Conservation (phyloP, 2,888 invertebrate genomes). For the Nomada fabriciana region DNA sequence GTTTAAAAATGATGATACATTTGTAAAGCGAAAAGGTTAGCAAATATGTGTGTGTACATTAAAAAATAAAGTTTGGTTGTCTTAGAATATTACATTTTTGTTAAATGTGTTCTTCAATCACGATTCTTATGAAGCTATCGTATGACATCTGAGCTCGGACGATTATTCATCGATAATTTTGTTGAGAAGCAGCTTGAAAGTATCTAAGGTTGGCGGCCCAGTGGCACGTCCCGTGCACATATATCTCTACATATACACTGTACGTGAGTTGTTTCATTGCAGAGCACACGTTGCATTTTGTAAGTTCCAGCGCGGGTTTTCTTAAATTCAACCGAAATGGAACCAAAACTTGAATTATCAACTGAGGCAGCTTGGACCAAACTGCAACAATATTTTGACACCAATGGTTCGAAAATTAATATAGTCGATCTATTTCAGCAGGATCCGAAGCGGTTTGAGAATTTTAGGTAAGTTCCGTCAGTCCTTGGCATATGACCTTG, state of each 20-base stretch:
- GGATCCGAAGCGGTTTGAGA: constrained; percentile 93
- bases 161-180: constrained; percentile 9
- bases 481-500: constrained; percentile 76
- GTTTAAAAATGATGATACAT: background rate
- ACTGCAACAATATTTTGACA: constrained; percentile 90
- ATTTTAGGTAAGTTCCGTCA: constrained; percentile 90
- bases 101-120: background rate
- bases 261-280: background rate
- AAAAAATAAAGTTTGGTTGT: background rate
- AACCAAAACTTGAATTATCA: constrained; percentile 85
- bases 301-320: constrained; percentile 22
- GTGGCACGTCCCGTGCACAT: background rate
- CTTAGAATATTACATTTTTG: background rate
- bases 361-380: constrained; percentile 90
- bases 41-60: background rate
- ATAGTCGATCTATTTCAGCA: constrained; percentile 93
- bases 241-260: background rate
- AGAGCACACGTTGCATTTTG: constrained; percentile 28
- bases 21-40: background rate
- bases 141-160: background rate
- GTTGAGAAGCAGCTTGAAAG: constrained; percentile 29
- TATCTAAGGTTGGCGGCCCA: constrained; percentile 6
- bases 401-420: constrained; percentile 90
- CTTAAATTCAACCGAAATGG: constrained; percentile 82
- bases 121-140: constrained; percentile 30